Evolutionary conservation across 2,113 vertebrate species (phyloP).

Genomic region (Zootoca vivipara): DNA sequence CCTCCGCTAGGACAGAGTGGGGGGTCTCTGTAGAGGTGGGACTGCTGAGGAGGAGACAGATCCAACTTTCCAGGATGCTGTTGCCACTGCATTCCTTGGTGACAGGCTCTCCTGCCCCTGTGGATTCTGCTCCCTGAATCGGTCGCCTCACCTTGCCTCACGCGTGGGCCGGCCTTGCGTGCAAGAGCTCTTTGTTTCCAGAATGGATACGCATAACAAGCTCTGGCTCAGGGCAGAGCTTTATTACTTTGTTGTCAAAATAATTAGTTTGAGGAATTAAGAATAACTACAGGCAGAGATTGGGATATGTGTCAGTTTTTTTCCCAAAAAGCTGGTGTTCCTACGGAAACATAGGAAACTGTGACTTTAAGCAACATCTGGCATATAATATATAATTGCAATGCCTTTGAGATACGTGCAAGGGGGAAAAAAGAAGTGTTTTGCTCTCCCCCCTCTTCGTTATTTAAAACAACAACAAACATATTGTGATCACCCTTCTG

Average conservation of each 20-base stretch:
- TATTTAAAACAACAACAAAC: background rate
- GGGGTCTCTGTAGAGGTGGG: no score
- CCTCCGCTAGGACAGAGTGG: no score
- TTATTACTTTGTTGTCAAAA: background rate
- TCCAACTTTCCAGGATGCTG: no score
- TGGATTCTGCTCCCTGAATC: no score
- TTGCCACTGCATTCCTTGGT: no score
- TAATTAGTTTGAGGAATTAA: background rate
- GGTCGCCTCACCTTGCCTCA: no score
- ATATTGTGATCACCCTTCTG: conserved; percentile 68
- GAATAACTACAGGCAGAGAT: background rate
- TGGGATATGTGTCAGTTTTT: background rate
- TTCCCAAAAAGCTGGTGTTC: background rate
- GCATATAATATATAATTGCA: conserved; percentile 22
- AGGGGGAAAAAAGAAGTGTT: background rate
- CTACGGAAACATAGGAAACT: conserved; percentile 10
- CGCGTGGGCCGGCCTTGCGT: no score
- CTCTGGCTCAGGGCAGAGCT: background rate
- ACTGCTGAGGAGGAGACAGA: no score
- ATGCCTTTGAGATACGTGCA: conserved; percentile 28
- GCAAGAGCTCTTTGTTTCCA: no score
- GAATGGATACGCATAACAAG: background rate
- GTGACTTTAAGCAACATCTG: conserved; percentile 51
- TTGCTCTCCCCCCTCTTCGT: conserved; percentile 35
- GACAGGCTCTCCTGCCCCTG: no score